Base-by-base conservation (phyloP, 1,140 invertebrate genomes). In the Ceratoteleas bidentatus region DNA sequence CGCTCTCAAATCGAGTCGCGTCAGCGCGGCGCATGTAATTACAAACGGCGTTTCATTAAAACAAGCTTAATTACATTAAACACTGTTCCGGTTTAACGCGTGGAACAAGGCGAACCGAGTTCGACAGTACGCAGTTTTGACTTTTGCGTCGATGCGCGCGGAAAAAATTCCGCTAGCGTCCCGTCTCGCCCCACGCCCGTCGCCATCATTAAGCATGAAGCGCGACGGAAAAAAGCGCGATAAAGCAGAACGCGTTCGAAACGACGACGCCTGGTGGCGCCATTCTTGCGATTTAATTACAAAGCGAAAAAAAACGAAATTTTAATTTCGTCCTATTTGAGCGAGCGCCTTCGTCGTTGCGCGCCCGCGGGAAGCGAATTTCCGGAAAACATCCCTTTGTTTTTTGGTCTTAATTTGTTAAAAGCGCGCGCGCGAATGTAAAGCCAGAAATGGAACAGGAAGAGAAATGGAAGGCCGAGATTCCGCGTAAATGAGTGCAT, bases 371-470 rank as follows among this genome's bases (percentile, higher is more conserved):
- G 57, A 69, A 79, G 70, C 24, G 69, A 73, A 65, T 58, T 72
- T 69, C 43, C 54, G 70, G 66, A 10, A 53, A 64, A 68, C 66
- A 62, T 72, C 74, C 62, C 45, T 66, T 66, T 58, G 70, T 84
- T 65, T 53, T 82, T 78, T 40, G 50, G 79, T 84, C 87, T 88
- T 89, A 89, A 89, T 89, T 88, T 88, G 85, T 88, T 89, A 86
- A 89, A 89, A 89, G 73, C 62, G 84, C 84, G 78, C 84, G 78
- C 73, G 83, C 83, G 80, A 78, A 84, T 61, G 61, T 24, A 16
- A 57, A 69, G 49, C 52, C 62, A 69, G 76, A 54, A 75, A 69
- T 76, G 69, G 66, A 80, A 76, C 52, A 52, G 58, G 50, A 45
- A 74, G 38, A 57, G 68, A 61, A 73, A 73, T 40, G 62, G 77